Evolutionary conservation across 2,113 vertebrate species (phyloP).

Genomic region (Notiomystis cincta): DNA sequence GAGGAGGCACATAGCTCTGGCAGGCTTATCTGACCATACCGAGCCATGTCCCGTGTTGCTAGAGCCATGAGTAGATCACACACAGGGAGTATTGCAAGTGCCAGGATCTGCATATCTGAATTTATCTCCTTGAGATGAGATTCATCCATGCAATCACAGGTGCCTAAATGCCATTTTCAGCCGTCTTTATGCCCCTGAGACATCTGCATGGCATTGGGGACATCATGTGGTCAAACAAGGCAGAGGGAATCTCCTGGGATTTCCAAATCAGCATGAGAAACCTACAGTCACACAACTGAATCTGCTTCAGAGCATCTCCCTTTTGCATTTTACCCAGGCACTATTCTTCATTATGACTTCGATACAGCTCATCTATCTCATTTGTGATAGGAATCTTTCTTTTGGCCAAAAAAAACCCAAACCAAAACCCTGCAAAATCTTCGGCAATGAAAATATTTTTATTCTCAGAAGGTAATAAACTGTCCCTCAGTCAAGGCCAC

Average conservation of each 20-base stretch:
- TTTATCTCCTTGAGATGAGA: not conserved
- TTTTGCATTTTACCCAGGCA: not conserved
- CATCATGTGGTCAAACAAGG: not conserved
- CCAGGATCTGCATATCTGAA: not conserved
- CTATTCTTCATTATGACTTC: not conserved
- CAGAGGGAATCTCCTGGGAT: not conserved
- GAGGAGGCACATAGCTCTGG: not conserved
- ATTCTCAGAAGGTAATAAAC: not conserved
- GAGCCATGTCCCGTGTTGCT: rapidly evolving
- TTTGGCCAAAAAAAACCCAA: not conserved
- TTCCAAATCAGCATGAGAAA: not conserved
- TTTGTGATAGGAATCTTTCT: not conserved
- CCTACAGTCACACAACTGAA: not conserved
- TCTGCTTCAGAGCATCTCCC: not conserved
- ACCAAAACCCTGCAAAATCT: not conserved
- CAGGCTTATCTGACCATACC: not conserved
- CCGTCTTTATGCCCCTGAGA: not conserved
- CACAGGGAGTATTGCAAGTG: not conserved
- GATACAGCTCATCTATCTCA: not conserved
- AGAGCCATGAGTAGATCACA: rapidly evolving
- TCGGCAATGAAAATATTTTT: not conserved
- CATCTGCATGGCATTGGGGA: not conserved
- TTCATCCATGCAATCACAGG: not conserved
- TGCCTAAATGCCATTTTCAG: not conserved
- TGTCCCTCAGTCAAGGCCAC: not conserved